phyloP scores from a whole-genome alignment of 2,888 invertebrate species.

The Amphiduros pacificus region DNA sequence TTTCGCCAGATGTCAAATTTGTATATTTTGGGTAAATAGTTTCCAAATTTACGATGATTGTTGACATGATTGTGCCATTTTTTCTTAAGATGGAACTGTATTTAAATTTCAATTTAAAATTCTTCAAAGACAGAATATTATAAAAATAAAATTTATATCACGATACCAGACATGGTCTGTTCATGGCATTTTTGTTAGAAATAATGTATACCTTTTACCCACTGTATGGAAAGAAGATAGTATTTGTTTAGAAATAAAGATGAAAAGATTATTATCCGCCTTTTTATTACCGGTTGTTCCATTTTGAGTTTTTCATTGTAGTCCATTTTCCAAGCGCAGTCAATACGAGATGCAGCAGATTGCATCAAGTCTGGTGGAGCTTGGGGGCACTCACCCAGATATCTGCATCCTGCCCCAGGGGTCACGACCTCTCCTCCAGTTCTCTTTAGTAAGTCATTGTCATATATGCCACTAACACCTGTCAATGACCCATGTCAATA shows the following conservation, averaged over 20 bases:
- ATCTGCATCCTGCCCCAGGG: constrained; percentile 33
- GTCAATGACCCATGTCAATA: too few relatives aligned
- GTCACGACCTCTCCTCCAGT: constrained; percentile 39
- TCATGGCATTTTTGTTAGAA: too few relatives aligned
- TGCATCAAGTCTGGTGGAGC: constrained; percentile 32
- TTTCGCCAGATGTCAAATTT: constrained; percentile 38
- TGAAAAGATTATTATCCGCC: too few relatives aligned
- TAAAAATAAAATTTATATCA: not conserved
- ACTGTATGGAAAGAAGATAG: too few relatives aligned
- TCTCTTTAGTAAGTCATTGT: constrained; percentile 33
- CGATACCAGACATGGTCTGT: not conserved
- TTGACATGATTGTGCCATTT: not conserved
- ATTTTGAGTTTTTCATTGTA: too few relatives aligned
- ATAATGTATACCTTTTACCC: too few relatives aligned
- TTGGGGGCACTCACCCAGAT: constrained; percentile 34
- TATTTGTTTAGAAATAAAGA: too few relatives aligned
- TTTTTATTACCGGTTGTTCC: too few relatives aligned
- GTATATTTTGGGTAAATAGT: constrained; percentile 43
- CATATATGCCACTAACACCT: not conserved
- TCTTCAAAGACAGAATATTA: too few relatives aligned
- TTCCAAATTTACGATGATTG: not conserved
- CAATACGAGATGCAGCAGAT: constrained; percentile 40
- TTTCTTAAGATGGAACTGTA: not conserved
- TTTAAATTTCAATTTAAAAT: too few relatives aligned
- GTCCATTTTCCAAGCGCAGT: constrained; percentile 43